phyloP scores from a whole-genome alignment of 2,113 vertebrate species.

The Hydropotes inermis region DNA sequence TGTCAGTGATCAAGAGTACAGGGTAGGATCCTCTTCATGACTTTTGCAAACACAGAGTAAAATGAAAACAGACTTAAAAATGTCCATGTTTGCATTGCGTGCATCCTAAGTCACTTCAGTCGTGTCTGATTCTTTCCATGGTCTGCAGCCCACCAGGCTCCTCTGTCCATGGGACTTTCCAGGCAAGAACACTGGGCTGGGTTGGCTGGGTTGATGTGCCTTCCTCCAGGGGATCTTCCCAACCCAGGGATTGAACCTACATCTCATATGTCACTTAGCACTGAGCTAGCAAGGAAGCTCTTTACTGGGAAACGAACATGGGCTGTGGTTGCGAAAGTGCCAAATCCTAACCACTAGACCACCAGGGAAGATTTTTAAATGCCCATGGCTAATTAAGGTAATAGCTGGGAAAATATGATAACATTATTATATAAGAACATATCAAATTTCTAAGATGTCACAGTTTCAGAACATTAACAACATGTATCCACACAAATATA shows the following conservation, averaged over 20 bases:
- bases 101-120: background rate
- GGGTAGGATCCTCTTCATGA: background rate
- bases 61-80: background rate
- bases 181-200: background rate
- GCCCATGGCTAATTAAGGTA: background rate
- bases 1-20: background rate
- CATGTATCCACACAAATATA: background rate
- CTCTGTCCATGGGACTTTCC: background rate
- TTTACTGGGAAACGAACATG: fast-evolving
- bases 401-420: background rate
- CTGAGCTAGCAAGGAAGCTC: background rate
- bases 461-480: background rate
- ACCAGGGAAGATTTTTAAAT: background rate
- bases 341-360: background rate
- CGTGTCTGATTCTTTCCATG: background rate
- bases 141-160: background rate
- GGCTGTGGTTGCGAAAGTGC: background rate
- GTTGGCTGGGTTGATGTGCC: background rate
- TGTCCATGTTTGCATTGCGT: background rate
- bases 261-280: background rate
- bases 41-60: background rate
- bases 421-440: background rate
- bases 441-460: background rate
- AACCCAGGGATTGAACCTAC: background rate
- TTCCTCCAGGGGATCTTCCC: background rate